Evolutionary conservation across 2,888 invertebrate genomes (phyloP), one percentile per base, ranked within the genome.

Genomic region (Micoletzkya japonica): DNA sequence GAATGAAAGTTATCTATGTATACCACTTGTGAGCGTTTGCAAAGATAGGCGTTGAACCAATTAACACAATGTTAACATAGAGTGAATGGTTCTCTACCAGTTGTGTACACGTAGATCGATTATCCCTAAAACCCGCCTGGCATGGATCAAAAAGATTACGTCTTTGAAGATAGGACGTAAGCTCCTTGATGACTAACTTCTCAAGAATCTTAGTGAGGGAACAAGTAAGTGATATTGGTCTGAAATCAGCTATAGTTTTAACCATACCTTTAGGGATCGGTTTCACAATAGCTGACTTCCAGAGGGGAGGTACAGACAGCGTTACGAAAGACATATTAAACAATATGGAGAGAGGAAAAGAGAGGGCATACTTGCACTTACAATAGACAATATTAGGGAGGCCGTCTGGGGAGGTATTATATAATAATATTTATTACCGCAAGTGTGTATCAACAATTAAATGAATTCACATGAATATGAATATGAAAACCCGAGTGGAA

Each of bases 71-170:
- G n/a, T n/a, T n/a, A n/a, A n/a, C n/a, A n/a, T n/a, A n/a, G n/a
- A n/a, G n/a, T n/a, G 44, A 44, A 44, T 44, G 44, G 50, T 6
- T 44, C 60, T 37, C 17, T 20, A 28, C 69, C 30, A 34, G 24
- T 54, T 20, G 24, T 4, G 39, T 30, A 4, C 17, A 50, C 60
- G 70, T 72, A 2, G 50, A 74, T 20, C 30, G 4, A 44, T 36
- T 24, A 67, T 20, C 66, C 2, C 3, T 1, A 32, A 64, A n/a
- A 66, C 32, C 63, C 10, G 28, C 26, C n/a, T 30, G n/a, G 20
- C n/a, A 24, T n/a, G 20, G 54, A 30, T 6, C 36, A 10, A 67
- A 66, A 68, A 44, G 44, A 20, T 44, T 20, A 44, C 20, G 10
- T 44, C 10, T 14, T 20, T 44, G 10, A 44, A 44, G 44, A 44